These are phyloP conservation scores for Syngnathus rostellatus DNA, from an alignment of 2,797 vertebrate genomes.

Conservation along the genomic window DNA sequence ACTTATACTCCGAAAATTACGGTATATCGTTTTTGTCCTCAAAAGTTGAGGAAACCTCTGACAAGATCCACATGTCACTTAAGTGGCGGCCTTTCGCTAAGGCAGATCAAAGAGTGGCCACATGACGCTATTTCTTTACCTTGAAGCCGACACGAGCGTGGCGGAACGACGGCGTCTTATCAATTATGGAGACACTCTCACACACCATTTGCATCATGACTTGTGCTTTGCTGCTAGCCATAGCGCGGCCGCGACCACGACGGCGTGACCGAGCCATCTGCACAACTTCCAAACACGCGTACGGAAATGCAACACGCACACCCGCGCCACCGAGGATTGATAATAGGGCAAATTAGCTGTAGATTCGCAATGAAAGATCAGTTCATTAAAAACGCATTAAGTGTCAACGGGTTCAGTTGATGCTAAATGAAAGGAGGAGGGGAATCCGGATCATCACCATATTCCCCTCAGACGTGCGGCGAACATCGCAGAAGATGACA, in stretches of 20 bases:
- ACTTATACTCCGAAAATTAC: too few relatives aligned
- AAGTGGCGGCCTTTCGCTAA: background rate
- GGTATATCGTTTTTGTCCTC: too few relatives aligned
- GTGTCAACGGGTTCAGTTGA: constrained; percentile 63
- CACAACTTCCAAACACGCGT: constrained; percentile 32
- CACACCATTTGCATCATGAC: constrained; percentile 23
- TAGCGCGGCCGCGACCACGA: constrained; percentile 26
- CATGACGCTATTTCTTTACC: background rate
- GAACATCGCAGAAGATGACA: too few relatives aligned
- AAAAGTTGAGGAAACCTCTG: background rate
- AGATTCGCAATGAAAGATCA: constrained; percentile 71
- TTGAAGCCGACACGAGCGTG: background rate
- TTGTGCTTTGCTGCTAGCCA: constrained; percentile 43
- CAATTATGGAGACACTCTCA: background rate
- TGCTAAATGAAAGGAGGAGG: constrained; percentile 60
- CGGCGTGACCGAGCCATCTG: constrained; percentile 68
- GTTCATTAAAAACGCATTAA: constrained; percentile 74
- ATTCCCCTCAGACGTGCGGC: background rate
- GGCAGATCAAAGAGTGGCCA: background rate
- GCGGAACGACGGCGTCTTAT: background rate
- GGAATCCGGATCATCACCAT: background rate
- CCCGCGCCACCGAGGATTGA: constrained; percentile 50
- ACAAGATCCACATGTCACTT: background rate
- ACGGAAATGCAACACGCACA: constrained; percentile 9
- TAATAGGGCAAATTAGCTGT: constrained; percentile 67